Percentiles rank a stretch among this genome's conserved stretches.
phyloP scores from a whole-genome alignment of 2,797 vertebrate species.

The Oophaga sylvatica region DNA sequence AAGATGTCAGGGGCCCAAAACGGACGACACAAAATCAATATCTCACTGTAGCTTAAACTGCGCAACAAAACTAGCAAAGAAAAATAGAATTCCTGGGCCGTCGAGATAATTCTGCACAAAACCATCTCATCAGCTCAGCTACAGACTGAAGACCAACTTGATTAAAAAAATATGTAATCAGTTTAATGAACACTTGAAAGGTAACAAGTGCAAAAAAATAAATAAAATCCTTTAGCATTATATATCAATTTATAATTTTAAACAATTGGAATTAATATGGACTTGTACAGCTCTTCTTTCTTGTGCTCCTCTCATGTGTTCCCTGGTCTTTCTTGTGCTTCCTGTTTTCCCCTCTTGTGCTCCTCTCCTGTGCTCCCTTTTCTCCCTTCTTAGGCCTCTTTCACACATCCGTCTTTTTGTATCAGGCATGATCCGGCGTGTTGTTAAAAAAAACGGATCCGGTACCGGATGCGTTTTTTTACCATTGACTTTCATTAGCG shows the following conservation, averaged over 20 bases:
- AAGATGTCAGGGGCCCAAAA: constrained; percentile 58
- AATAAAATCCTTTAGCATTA: not conserved
- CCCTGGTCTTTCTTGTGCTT: too few species aligned
- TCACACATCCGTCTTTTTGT: too few species aligned
- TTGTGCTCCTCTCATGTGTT: not conserved
- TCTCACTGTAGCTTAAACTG: constrained; percentile 32
- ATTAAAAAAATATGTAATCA: not conserved
- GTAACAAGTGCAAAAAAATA: not conserved
- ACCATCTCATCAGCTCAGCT: not conserved
- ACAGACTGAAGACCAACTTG: not conserved
- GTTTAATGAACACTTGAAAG: not conserved
- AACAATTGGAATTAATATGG: too few species aligned
- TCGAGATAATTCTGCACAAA: constrained; percentile 12
- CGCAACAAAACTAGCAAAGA: constrained; percentile 24
- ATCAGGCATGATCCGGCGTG: too few species aligned
- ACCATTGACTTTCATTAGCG: too few species aligned
- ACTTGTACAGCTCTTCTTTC: too few species aligned
- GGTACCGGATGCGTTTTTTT: too few species aligned
- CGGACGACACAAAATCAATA: constrained; percentile 60
- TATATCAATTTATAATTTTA: not conserved
- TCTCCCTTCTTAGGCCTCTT: too few species aligned
- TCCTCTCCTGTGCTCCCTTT: too few species aligned
- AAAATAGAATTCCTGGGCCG: constrained; percentile 16
- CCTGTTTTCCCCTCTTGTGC: too few species aligned
- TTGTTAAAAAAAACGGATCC: too few species aligned